Percentiles rank a stretch among this genome's conserved stretches.
Conservation (phyloP, 2,797 vertebrate genomes). For the Sibirionetta formosa region DNA sequence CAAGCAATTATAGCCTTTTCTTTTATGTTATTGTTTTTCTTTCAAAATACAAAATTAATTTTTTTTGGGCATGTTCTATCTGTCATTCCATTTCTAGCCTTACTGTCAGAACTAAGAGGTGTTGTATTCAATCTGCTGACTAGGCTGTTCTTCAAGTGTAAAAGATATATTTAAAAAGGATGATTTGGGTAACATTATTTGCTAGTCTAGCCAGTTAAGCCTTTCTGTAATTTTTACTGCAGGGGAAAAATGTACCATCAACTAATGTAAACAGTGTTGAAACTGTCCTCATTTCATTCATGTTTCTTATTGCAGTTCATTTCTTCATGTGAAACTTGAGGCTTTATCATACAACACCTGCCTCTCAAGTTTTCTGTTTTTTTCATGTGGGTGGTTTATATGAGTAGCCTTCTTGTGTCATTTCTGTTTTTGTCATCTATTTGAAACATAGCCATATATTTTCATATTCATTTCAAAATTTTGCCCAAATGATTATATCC, state of each 20-base stretch:
- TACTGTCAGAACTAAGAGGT: constrained; percentile 7
- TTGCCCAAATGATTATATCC: neutral
- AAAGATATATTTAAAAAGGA: neutral
- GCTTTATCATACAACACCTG: neutral
- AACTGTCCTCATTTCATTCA: neutral
- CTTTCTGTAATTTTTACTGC: neutral
- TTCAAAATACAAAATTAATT: constrained; percentile 32
- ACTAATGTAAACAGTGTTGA: neutral
- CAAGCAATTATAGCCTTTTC: neutral
- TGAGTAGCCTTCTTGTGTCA: neutral
- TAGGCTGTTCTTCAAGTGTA: neutral
- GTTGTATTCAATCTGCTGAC: neutral
- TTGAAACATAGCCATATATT: neutral
- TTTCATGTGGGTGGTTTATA: neutral
- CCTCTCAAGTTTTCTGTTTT: neutral
- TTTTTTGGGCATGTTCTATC: neutral
- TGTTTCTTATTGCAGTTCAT: neutral
- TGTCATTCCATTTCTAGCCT: constrained; percentile 4
- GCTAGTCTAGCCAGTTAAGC: neutral
- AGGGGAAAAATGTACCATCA: neutral
- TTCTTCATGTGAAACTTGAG: neutral
- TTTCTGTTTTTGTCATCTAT: neutral
- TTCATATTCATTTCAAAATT: neutral
- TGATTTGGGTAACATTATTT: neutral
- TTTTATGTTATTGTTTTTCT: neutral